Evolutionary conservation across 2,797 vertebrate species (phyloP), one percentile per base, ranked within the genome.

Genomic region (Champsocephalus esox): DNA sequence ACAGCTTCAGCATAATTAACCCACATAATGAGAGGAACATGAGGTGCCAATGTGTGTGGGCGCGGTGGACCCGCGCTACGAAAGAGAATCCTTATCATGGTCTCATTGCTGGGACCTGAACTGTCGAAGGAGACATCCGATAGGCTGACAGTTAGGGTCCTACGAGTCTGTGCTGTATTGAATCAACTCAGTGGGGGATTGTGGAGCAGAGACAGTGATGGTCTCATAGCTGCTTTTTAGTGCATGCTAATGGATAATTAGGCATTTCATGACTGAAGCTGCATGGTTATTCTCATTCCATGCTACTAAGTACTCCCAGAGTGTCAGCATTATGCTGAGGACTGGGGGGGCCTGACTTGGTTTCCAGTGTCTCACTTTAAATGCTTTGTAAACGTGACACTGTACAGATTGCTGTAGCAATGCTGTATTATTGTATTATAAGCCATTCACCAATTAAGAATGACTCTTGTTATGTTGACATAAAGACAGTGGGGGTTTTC

Each of bases 1-100:
- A 85, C 86, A 83, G 84, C 91, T 90, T 89, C 90, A 77, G 93
- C 92, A 92, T 94, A 93, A 94, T 95, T 94, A 90, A 92, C 92
- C 89, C 87, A 61, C 85, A 85, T 71, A 92, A 94, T 94, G 89
- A 92, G 88, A 76, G 46, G 73, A 92, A 84, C 81, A 75, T 70
- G 68, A 80, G 79, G 84, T 68, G 9, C 45, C 51, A 51, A 57
- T 79, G 46, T 79, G 67, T 73, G 88, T 82, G 81, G 79, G 75
- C 13, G 41, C 81, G 68, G 68, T 63, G 55, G 63, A 50, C 73
- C 61, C 0, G 69, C 5, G 6, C 76, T 68, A 17, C 46, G 58
- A 70, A 58, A 86, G 24, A 54, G 73, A 75, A 88, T 80, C 75
- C 72, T 70, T 63, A 82, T 73, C 62, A 3, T 3, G 9, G 68